phyloP scores from a whole-genome alignment of 2,888 invertebrate species.

The Hanleya hanleyi region DNA sequence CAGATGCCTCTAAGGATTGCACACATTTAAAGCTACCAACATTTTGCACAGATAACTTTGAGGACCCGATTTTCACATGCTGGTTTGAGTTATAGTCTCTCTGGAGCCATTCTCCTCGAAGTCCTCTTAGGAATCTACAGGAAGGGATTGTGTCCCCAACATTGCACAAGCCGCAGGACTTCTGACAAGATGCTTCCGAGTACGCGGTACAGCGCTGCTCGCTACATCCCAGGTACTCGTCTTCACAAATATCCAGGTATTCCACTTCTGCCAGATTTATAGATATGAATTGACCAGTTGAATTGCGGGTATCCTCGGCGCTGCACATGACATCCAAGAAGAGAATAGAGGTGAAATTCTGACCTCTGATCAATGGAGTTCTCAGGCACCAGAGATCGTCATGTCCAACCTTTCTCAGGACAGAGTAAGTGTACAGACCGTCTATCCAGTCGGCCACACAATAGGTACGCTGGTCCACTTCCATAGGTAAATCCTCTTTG shows the following conservation, averaged over 20 bases:
- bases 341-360: not conserved
- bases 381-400: constrained; percentile 51
- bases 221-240: constrained; percentile 58
- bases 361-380: constrained; percentile 23
- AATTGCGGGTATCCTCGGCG: not conserved
- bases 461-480: constrained; percentile 43
- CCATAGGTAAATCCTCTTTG: constrained; percentile 43
- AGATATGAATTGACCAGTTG: constrained; percentile 33
- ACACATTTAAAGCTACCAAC: constrained; percentile 55
- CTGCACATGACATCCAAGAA: constrained; percentile 7
- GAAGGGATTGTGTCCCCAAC: constrained; percentile 37
- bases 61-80: constrained; percentile 40
- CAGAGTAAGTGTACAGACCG: constrained; percentile 44
- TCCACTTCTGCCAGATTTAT: constrained; percentile 44
- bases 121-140: constrained; percentile 51
- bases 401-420: constrained; percentile 44
- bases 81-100: constrained; percentile 33
- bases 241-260: constrained; percentile 53
- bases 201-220: constrained; percentile 46
- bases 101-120: constrained; percentile 48
- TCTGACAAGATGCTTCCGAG: constrained; percentile 54
- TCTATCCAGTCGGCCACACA: constrained; percentile 55
- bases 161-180: constrained; percentile 55
- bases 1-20: constrained; percentile 43
- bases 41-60: constrained; percentile 38